Percentiles rank a stretch among this genome's conserved stretches.
phyloP scores from a whole-genome alignment of 92 coral and sea anemone genomes.

The Pocillopora meandrina region DNA sequence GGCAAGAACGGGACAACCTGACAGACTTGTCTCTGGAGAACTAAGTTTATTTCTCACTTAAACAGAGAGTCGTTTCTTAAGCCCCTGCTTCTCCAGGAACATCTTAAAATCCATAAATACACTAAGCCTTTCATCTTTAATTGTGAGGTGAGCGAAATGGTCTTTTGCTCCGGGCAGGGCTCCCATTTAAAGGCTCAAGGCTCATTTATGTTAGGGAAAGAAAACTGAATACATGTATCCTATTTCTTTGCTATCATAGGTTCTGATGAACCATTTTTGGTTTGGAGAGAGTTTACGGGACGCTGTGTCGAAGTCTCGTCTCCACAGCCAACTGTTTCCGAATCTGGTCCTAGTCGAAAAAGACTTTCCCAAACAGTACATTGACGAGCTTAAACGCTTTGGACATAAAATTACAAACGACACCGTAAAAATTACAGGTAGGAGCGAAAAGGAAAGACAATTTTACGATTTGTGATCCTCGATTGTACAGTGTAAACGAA shows the following conservation, averaged over 20 bases:
- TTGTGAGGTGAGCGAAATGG: too few relatives aligned
- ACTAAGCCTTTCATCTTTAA: too few relatives aligned
- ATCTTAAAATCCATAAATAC: too few relatives aligned
- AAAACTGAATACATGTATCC: background rate
- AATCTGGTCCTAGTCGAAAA: constrained; percentile 71
- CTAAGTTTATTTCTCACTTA: too few relatives aligned
- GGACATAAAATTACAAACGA: constrained; percentile 71
- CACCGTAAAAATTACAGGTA: constrained; percentile 67
- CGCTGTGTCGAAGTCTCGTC: constrained; percentile 67
- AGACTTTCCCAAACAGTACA: constrained; percentile 47
- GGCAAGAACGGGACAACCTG: too few relatives aligned
- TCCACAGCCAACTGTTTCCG: constrained; percentile 72
- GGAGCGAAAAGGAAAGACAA: background rate
- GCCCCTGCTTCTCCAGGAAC: too few relatives aligned
- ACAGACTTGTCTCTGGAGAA: too few relatives aligned
- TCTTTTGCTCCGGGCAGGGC: too few relatives aligned
- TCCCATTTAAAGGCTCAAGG: too few relatives aligned
- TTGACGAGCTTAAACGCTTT: constrained; percentile 48
- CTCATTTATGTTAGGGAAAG: too few relatives aligned
- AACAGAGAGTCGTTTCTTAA: too few relatives aligned
- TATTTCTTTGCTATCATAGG: constrained; percentile 28
- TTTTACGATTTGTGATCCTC: background rate
- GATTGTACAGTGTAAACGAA: background rate
- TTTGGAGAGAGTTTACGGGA: constrained; percentile 65
- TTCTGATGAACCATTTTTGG: constrained; percentile 78